phyloP scores from a whole-genome alignment of 2,888 invertebrate genomes.

The Labia minor region DNA sequence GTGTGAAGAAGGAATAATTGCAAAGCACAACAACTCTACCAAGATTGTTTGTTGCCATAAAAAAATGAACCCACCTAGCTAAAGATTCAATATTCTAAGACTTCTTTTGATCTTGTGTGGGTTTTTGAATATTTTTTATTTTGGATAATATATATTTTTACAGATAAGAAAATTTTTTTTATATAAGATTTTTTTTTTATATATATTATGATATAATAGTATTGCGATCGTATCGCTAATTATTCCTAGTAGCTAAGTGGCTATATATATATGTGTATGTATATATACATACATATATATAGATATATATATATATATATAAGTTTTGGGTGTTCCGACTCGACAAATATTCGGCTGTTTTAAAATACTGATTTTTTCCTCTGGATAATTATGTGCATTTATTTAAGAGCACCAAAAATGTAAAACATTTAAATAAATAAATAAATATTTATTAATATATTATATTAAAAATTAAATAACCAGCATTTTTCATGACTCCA shows the following conservation, averaged over 20 bases:
- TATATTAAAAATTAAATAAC: conserved; percentile 15
- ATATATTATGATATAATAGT: conserved; percentile 13
- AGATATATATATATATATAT: conserved; percentile 16
- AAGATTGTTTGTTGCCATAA: conserved; percentile 14
- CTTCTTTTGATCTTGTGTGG: conserved; percentile 4
- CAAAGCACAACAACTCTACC: background rate
- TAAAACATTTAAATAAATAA: conserved; percentile 5
- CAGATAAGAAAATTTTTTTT: conserved; percentile 27
- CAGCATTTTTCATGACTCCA: conserved; percentile 25
- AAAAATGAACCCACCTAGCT: background rate
- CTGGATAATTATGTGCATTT: background rate
- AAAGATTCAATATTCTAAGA: background rate
- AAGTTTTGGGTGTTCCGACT: conserved; percentile 15
- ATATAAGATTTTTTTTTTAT: conserved; percentile 33
- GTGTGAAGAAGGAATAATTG: background rate
- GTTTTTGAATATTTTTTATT: conserved; percentile 5
- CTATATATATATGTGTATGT: conserved; percentile 16
- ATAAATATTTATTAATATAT: background rate
- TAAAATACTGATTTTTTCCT: background rate
- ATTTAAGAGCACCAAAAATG: background rate
- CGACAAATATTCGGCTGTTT: background rate
- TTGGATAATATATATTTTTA: conserved; percentile 13
- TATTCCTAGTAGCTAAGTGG: conserved; percentile 13
- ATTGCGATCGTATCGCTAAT: background rate
- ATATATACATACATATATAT: conserved; percentile 19